These are phyloP conservation scores for Burhinus oedicnemus DNA, from an alignment of 2,113 vertebrate species.

Conservation along the genomic window DNA sequence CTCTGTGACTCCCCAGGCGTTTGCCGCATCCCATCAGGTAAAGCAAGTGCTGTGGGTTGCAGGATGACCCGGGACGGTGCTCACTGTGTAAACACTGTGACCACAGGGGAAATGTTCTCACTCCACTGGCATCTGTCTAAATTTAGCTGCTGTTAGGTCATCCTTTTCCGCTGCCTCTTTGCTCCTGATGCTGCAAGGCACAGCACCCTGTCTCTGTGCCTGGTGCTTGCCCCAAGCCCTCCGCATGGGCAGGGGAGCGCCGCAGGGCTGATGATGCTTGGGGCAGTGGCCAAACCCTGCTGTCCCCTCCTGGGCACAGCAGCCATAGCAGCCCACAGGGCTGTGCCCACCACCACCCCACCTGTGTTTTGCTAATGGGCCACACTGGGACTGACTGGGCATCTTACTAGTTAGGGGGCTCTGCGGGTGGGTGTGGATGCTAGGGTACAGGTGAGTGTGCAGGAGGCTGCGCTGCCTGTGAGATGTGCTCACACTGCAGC, in stretches of 20 bases:
- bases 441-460: background rate
- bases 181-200: rapidly evolving
- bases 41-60: background rate
- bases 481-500: background rate
- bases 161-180: background rate
- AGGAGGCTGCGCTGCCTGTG: background rate
- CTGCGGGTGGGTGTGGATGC: rapidly evolving
- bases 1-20: rapidly evolving
- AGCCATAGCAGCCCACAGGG: background rate
- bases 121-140: constrained; percentile 30
- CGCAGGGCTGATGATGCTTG: rapidly evolving
- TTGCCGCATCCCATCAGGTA: rapidly evolving
- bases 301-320: background rate
- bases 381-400: background rate
- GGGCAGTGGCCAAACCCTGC: background rate
- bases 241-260: rapidly evolving
- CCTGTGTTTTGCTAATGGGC: background rate
- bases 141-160: constrained; percentile 51
- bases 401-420: background rate
- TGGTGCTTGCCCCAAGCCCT: rapidly evolving
- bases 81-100: constrained; percentile 6
- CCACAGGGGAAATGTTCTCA: constrained; percentile 63
- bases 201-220: background rate
- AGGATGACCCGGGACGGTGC: background rate
- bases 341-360: background rate